A percentile compares a stretch with the other conserved stretches of the same genome.
Conservation (phyloP, 1,140 invertebrate genomes). For the Cyclina sinensis region DNA sequence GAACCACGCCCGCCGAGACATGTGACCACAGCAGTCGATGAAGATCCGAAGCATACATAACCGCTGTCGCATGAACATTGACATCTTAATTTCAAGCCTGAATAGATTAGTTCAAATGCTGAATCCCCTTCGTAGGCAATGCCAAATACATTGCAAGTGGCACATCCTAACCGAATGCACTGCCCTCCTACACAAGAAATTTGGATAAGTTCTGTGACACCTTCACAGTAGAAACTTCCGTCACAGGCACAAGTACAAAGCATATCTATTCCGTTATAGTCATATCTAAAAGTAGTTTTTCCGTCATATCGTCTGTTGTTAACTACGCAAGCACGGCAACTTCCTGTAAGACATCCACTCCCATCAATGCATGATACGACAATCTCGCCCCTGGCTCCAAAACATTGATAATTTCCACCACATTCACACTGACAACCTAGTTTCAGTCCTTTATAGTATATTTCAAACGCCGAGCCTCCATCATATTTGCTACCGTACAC, state of each 20-base stretch:
- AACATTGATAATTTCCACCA: conserved; percentile 58
- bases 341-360: conserved; percentile 33
- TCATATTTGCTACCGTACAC: conserved; percentile 16
- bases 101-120: conserved; percentile 28
- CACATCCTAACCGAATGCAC: conserved; percentile 41
- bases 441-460: conserved; percentile 22
- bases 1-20: conserved; percentile 42
- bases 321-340: conserved; percentile 31
- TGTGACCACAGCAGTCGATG: neutral
- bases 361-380: conserved; percentile 59
- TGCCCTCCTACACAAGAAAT: conserved; percentile 37
- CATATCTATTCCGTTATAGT: conserved; percentile 40
- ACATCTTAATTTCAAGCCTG: conserved; percentile 44
- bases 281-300: conserved; percentile 18
- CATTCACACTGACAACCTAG: conserved; percentile 58
- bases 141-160: conserved; percentile 40
- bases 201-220: conserved; percentile 42
- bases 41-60: conserved; percentile 36
- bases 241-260: conserved; percentile 56
- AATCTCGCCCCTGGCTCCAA: neutral
- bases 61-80: conserved; percentile 53
- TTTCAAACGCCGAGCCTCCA: conserved; percentile 33
- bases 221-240: conserved; percentile 52
- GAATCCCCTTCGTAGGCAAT: conserved; percentile 37
- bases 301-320: conserved; percentile 27